Evolutionary conservation across 1,140 invertebrate species (phyloP), one percentile per base, ranked within the genome.

Genomic region (Drosophila setifemur): DNA sequence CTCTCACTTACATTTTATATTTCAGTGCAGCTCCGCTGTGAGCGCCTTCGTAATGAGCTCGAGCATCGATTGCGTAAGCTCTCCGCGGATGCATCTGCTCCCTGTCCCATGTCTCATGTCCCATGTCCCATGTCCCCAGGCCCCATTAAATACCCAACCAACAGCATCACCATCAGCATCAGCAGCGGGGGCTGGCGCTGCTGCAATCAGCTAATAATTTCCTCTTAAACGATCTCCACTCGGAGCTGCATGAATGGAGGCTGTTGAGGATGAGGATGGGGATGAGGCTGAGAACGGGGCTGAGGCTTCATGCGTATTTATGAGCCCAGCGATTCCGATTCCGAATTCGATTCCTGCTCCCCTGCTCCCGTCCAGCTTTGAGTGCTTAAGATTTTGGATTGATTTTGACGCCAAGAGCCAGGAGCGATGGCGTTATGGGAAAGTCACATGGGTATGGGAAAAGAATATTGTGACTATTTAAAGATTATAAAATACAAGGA

Each of bases 231-330:
- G 73, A 37, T 68, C 45, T 12, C 37, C 19, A 11, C 23, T 28
- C 23, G 54, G 42, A 25, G 54, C 50, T 55, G 48, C 28, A 54
- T 72, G 52, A 70, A 64, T 78, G 53, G 44, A 37, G 33, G 19
- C 58, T 61, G n/a, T n/a, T n/a, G n/a, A n/a, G n/a, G n/a, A n/a
- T n/a, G n/a, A n/a, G n/a, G n/a, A n/a, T n/a, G n/a, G n/a, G n/a
- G n/a, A n/a, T n/a, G n/a, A n/a, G n/a, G n/a, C n/a, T n/a, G n/a
- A n/a, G 48, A 67, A 61, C 72, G 50, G 37, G 54, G 57, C 5
- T 2, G 21, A 37, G 33, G 19, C 58, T 61, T 85, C 81, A 85
- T 85, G 81, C 75, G 81, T 85, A 85, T 85, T 85, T 85, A 85
- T 85, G 81, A 85, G 81, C 44, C 54, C 58, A 48, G n/a, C 18